Conservation (phyloP, 2,113 vertebrate genomes). For the Vombatus ursinus region DNA sequence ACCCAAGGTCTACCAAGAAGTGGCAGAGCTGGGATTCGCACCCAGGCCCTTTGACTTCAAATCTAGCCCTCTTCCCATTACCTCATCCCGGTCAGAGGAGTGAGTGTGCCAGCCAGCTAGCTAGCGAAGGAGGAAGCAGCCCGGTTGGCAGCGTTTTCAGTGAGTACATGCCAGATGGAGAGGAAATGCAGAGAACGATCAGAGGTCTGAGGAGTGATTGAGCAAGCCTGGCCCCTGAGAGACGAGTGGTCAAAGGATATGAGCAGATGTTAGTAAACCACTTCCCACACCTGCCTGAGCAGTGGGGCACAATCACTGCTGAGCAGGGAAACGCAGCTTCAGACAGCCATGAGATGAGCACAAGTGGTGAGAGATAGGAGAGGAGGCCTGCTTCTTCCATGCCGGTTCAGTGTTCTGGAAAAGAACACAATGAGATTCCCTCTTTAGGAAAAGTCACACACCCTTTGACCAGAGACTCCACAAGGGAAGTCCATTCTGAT, state of each 20-base stretch:
- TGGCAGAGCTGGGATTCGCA: background rate
- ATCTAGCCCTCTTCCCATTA: background rate
- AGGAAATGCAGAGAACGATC: background rate
- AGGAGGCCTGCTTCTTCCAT: background rate
- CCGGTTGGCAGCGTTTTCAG: background rate
- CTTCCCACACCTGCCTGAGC: background rate
- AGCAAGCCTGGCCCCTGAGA: background rate
- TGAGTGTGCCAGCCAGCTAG: background rate
- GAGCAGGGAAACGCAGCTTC: background rate
- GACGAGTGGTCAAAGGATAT: background rate
- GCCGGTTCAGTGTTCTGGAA: background rate
- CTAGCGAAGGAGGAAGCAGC: background rate
- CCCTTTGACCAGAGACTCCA: background rate
- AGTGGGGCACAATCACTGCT: background rate
- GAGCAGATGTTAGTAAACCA: background rate
- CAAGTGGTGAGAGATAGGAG: background rate
- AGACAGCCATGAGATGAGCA: background rate
- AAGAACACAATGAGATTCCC: background rate
- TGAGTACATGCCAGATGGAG: background rate
- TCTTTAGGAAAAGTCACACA: background rate
- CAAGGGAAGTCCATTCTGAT: background rate
- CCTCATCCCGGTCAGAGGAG: background rate
- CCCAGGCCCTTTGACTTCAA: background rate
- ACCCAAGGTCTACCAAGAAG: background rate
- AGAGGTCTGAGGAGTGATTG: background rate